Conservation (phyloP, 2,113 vertebrate genomes). For the Oriolus oriolus region DNA sequence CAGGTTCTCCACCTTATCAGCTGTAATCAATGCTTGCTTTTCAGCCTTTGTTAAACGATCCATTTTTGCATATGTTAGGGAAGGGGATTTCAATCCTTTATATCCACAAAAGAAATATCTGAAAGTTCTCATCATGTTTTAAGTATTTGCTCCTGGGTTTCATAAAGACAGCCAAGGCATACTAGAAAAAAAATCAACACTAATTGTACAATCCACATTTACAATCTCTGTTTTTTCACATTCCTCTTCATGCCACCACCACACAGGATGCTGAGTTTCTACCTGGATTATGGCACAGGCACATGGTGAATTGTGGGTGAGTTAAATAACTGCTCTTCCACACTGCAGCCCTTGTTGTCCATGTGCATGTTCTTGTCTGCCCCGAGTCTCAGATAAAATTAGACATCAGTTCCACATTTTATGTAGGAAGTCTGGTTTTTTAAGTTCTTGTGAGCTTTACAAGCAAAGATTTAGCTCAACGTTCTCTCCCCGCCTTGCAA, state of each 20-base stretch:
- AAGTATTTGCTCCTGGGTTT: not conserved
- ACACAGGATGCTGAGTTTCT: not conserved
- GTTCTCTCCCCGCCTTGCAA: not conserved
- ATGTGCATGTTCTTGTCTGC: not conserved
- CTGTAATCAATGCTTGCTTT: not conserved
- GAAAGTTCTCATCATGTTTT: not conserved
- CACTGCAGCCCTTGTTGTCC: not conserved
- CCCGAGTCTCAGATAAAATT: not conserved
- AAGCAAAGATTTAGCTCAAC: not conserved
- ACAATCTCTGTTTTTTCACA: not conserved
- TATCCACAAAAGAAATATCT: not conserved
- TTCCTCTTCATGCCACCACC: not conserved
- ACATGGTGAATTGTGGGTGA: not conserved
- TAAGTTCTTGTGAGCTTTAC: not conserved
- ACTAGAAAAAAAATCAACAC: not conserved
- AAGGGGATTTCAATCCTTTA: not conserved
- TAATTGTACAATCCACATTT: not conserved
- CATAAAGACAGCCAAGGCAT: not conserved
- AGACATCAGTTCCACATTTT: not conserved
- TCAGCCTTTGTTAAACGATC: not conserved
- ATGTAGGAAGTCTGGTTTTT: not conserved
- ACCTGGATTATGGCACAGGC: not conserved
- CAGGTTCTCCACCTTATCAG: not conserved
- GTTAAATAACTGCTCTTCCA: not conserved
- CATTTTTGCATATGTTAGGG: not conserved